Conservation (phyloP, 2,113 vertebrate species). For the Capreolus pygargus region DNA sequence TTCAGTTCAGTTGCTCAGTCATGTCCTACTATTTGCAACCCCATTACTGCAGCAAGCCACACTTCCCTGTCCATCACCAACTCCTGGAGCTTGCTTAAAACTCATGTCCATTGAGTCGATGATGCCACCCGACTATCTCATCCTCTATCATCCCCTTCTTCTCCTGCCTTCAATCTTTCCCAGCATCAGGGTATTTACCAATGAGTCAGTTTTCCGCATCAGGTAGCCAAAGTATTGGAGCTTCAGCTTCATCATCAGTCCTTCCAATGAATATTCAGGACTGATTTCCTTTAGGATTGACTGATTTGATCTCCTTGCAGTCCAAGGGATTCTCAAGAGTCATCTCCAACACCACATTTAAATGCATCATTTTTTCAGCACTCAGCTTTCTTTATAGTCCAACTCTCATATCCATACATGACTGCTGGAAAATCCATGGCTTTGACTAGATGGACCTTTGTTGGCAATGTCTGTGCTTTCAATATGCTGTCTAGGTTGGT, state of each 20-base stretch:
- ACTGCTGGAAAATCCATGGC: not conserved
- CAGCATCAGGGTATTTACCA: not conserved
- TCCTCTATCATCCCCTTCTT: not conserved
- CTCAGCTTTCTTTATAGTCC: not conserved
- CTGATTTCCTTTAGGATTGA: not conserved
- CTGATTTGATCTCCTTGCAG: not conserved
- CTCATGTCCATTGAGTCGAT: not conserved
- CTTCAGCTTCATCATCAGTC: not conserved
- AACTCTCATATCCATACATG: not conserved
- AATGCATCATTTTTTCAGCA: not conserved
- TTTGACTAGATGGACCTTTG: not conserved
- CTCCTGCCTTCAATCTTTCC: not conserved
- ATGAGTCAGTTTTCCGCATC: not conserved
- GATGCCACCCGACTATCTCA: not conserved
- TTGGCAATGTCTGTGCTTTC: not conserved
- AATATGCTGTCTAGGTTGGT: not conserved
- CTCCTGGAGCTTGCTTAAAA: not conserved
- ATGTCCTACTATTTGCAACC: not conserved
- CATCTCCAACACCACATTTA: not conserved
- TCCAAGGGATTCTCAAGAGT: not conserved
- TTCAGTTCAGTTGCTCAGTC: not conserved
- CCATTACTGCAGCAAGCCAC: not conserved
- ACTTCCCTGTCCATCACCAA: not conserved
- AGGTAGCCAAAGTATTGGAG: not conserved
- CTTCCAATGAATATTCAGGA: not conserved